Base-by-base conservation (phyloP, 2,797 vertebrate species). In the Echiichthys vipera region DNA sequence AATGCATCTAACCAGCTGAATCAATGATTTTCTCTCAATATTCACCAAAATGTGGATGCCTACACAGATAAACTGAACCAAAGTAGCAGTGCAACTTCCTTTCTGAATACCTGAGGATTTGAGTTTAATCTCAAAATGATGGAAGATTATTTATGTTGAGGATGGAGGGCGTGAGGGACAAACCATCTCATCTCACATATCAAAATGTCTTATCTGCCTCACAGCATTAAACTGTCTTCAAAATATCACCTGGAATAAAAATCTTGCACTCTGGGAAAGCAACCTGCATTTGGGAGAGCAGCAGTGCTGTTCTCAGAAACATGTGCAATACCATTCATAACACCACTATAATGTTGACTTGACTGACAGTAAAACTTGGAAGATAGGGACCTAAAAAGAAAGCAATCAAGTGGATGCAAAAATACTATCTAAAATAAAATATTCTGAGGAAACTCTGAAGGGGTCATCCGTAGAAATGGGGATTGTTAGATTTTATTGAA, bases 121-220 rank as follows among this genome's bases (percentile, higher is more conserved):
- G 53, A 75, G 71, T 75, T 80, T 50, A 71, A 84, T 74, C 62
- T 81, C 3, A 51, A 74, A 80, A 56, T 74, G 67, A 81, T 69
- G 51, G 42, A 51, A 56, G 46, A 83, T 72, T 83, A 83, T 79
- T 81, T 77, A 77, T 72, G 50, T 64, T 56, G 55, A 54, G 58
- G 69, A 77, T 45, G 47, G 72, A 69, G 66, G 55, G 72, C 74
- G 78, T 62, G 46, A 74, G 83, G 74, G 77, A 81, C 80, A 71
- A 55, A 77, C 59, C 53, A 64, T 74, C 75, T 79, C 64, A 66
- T 65, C 63, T 71, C 50, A 43, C 56, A 61, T 66, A 73, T 86
- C 84, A 84, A 69, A 69, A 40, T 75, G 65, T 71, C 65, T 68
- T 56, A 87, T 78, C 72, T 77, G 62, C 63, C 63, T 74, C 57